Percentiles rank a stretch among this genome's conserved stretches.
These are phyloP conservation scores for Parascotia fuliginaria DNA, from an alignment of 2,888 invertebrate species.

Conservation along the genomic window DNA sequence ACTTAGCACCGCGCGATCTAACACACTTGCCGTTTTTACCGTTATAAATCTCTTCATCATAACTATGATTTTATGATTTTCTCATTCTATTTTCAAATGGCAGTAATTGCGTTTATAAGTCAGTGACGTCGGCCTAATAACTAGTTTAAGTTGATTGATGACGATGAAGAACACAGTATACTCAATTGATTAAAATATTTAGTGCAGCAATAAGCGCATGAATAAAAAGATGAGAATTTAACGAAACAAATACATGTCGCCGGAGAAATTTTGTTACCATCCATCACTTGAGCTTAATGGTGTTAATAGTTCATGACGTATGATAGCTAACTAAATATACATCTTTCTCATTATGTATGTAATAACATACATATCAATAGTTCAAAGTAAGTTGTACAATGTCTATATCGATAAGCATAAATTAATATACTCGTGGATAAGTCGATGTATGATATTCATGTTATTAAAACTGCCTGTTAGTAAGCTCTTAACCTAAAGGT, in stretches of 20 bases:
- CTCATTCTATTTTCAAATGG: slow-evolving; percentile 55
- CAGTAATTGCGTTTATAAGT: slow-evolving; percentile 58
- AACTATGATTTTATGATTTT: slow-evolving; percentile 48
- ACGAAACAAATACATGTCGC: slow-evolving; percentile 58
- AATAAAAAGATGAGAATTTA: slow-evolving; percentile 68
- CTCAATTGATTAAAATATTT: slow-evolving; percentile 76
- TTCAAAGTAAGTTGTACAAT: slow-evolving; percentile 5
- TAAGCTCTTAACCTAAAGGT: slow-evolving; percentile 14
- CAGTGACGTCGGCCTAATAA: slow-evolving; percentile 61
- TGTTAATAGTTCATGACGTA: slow-evolving; percentile 60
- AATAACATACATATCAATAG: slow-evolving; percentile 25
- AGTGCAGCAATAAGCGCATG: slow-evolving; percentile 63
- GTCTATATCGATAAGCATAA: background rate
- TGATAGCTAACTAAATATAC: slow-evolving; percentile 46
- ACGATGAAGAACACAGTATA: slow-evolving; percentile 58
- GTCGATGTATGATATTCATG: slow-evolving; percentile 1
- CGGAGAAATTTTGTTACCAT: slow-evolving; percentile 68
- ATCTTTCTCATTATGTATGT: slow-evolving; percentile 29
- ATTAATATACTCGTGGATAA: background rate
- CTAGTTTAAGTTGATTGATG: slow-evolving; percentile 76
- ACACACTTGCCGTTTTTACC: slow-evolving; percentile 24
- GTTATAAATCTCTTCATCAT: slow-evolving; percentile 31
- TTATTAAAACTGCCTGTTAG: slow-evolving; percentile 10
- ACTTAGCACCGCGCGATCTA: slow-evolving; percentile 31
- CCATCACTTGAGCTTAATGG: slow-evolving; percentile 62